Evolutionary conservation across 1,140 invertebrate genomes (phyloP), one percentile per base, ranked within the genome.

Genomic region (Drosophila repleta): DNA sequence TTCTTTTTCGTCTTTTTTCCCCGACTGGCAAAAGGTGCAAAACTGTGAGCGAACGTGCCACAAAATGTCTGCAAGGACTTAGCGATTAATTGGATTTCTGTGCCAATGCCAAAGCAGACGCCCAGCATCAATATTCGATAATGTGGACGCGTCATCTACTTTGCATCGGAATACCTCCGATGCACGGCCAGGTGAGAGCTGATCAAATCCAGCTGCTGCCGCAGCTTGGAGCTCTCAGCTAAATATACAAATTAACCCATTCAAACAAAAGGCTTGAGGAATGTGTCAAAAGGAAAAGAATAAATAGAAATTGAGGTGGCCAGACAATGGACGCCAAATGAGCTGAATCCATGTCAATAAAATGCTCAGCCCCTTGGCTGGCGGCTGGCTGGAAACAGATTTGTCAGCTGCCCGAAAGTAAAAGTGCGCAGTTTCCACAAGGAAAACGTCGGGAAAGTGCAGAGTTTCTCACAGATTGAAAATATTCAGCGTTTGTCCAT

Each of bases 201-300:
- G 10, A 20, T 18, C 60, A 52, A 55, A 24, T 6, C 20, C 68
- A 73, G 56, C 75, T 73, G 60, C 69, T 37, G 55, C 43, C 13
- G 55, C 17, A 32, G 15, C 29, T 55, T 21, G n/a, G 20, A 37
- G 20, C 32, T 39, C 20, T 21, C 57, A 39, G 69, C 71, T 85
- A 85, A 85, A 75, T 85, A 85, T 76, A 87, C 82, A 87, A 87
- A 87, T 87, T 87, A 87, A 87, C 82, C 83, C 82, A 68, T 88
- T 88, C 78, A 76, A 82, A 88, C 83, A 88, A 87, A 45, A 32
- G 37, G 13, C 72, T 68, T 74, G 87, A 62, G 63, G 67, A 75
- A 75, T 75, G 79, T 88, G 83, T 87, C 66, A 88, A 72, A 79
- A 35, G 11, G 11, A 13, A 29, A 7, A 29, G 29, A 29, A 29